phyloP scores from a whole-genome alignment of 2,113 vertebrate genomes.

The Lepus americanus region DNA sequence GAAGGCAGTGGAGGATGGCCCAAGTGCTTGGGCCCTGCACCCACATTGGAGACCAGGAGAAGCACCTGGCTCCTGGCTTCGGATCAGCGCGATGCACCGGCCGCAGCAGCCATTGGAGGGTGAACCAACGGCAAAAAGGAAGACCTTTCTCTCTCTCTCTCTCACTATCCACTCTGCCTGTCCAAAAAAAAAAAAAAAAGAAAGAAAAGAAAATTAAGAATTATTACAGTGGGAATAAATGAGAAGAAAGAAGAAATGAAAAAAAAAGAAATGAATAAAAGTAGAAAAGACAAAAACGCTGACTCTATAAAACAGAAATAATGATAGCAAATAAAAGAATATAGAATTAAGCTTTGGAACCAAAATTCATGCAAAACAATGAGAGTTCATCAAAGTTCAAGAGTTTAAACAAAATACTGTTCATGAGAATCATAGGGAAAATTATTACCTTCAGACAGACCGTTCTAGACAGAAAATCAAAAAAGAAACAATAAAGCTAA shows the following conservation, averaged over 20 bases:
- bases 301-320: neutral
- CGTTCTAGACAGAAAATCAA: no score
- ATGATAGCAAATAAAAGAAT: neutral
- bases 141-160: no score
- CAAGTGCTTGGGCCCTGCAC: no score
- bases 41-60: no score
- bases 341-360: neutral
- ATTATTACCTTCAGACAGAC: neutral
- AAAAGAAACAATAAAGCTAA: no score
- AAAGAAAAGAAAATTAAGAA: neutral
- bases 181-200: neutral
- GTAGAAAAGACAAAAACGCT: neutral
- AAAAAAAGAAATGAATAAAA: neutral
- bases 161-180: no score
- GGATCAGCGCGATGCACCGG: no score
- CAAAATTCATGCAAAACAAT: neutral
- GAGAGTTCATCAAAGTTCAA: neutral
- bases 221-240: conserved; percentile 14
- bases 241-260: neutral
- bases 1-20: no score
- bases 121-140: no score
- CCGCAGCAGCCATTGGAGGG: no score
- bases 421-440: neutral
- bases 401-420: neutral
- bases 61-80: no score